Evolutionary conservation across 2,797 vertebrate genomes (phyloP).

Genomic region (Neomorphus geoffroyi): DNA sequence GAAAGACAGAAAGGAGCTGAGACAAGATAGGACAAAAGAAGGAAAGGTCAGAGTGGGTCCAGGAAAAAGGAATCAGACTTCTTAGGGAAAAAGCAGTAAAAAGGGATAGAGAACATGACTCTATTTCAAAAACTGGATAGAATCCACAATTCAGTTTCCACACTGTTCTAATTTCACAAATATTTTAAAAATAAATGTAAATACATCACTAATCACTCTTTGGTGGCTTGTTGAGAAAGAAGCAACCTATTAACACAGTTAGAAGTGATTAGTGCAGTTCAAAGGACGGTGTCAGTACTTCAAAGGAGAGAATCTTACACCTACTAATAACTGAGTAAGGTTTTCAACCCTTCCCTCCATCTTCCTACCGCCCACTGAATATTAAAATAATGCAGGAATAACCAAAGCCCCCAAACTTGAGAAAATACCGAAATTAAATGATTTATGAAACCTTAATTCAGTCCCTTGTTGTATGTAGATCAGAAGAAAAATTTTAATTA

Average conservation of each 20-base stretch:
- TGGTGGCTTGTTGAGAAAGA: neutral
- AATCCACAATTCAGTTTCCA: neutral
- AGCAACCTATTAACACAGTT: neutral
- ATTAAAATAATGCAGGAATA: neutral
- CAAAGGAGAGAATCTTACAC: neutral
- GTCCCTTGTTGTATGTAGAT: neutral
- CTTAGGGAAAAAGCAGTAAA: neutral
- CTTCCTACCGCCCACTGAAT: neutral
- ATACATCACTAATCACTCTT: neutral
- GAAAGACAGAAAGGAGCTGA: neutral
- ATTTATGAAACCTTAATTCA: neutral
- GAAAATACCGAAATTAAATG: neutral
- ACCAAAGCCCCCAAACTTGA: neutral
- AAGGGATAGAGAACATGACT: neutral
- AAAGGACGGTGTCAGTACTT: neutral
- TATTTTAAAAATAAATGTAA: neutral
- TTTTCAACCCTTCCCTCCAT: neutral
- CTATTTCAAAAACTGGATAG: neutral
- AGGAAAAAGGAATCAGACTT: neutral
- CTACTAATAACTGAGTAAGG: neutral
- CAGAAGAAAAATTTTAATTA: neutral
- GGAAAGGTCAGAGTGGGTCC: neutral
- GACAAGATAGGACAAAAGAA: neutral
- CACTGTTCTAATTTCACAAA: neutral
- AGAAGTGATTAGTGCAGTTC: neutral